Evolutionary conservation across 2,888 invertebrate species (phyloP).

Genomic region (Euspilapteryx auroguttella): DNA sequence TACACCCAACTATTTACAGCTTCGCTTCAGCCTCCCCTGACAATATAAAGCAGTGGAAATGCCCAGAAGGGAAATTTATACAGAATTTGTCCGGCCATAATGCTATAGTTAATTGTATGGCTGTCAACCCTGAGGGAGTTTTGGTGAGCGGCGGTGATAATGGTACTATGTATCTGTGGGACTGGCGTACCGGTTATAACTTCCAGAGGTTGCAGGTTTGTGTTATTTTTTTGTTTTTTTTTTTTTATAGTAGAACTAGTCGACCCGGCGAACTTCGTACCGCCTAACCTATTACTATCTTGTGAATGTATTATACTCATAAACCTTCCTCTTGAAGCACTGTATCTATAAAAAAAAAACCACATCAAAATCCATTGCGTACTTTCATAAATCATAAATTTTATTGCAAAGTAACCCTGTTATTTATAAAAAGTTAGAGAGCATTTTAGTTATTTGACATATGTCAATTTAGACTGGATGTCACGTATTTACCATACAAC

Average conservation of each 20-base stretch:
- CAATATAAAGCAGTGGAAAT: constrained; percentile 99
- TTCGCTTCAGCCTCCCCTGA: constrained; percentile 98
- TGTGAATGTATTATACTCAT: too few species aligned
- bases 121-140: constrained; percentile 90
- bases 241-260: not conserved
- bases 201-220: constrained; percentile 85
- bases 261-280: not conserved
- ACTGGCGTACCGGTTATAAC: constrained; percentile 98
- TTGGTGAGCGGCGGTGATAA: constrained; percentile 98
- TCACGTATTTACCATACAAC: too few species aligned
- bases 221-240: not conserved
- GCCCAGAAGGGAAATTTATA: constrained; percentile 95
- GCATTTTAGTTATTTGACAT: too few species aligned
- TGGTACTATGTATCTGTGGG: constrained; percentile 97
- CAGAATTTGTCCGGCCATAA: constrained; percentile 93
- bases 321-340: too few species aligned
- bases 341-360: too few species aligned
- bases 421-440: too few species aligned
- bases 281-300: not conserved
- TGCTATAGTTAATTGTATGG: constrained; percentile 89
- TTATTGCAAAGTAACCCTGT: too few species aligned
- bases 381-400: too few species aligned
- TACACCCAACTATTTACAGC: constrained; percentile 83
- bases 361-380: too few species aligned
- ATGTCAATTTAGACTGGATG: too few species aligned